Conservation (phyloP, 2,888 invertebrate genomes). For the Neocrepidodera transversa region DNA sequence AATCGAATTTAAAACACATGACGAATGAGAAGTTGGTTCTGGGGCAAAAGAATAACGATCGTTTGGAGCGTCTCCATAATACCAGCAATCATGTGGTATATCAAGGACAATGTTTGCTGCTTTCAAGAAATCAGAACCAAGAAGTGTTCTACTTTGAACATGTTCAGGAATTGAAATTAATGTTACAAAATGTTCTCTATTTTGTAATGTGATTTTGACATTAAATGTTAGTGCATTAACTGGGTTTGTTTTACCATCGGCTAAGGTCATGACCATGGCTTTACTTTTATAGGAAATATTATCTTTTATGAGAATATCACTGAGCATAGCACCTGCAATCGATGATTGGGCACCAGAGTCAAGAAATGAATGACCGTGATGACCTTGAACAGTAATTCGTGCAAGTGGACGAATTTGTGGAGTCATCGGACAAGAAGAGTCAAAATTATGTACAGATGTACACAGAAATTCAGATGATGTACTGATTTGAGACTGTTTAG, state of each 20-base stretch:
- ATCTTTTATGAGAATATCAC: too few relatives aligned
- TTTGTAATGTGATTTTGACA: background rate
- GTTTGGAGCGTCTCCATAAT: constrained; percentile 3
- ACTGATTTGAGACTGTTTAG: background rate
- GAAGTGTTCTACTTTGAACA: constrained; percentile 9
- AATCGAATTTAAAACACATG: background rate
- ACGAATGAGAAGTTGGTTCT: background rate
- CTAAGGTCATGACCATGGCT: constrained; percentile 7
- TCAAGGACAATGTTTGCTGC: constrained; percentile 12
- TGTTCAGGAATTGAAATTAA: background rate
- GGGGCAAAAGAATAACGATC: background rate
- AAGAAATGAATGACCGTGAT: background rate
- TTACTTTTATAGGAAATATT: background rate
- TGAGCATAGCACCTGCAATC: constrained; percentile 2
- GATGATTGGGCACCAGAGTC: constrained; percentile 8
- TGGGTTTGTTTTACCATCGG: constrained; percentile 4
- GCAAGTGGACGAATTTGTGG: background rate
- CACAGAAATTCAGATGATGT: constrained; percentile 1
- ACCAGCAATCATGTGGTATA: constrained; percentile 9
- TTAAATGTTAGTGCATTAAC: background rate
- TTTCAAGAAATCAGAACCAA: constrained; percentile 11
- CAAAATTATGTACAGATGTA: background rate
- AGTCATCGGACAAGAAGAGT: background rate
- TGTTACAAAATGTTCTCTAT: background rate
- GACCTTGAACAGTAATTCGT: background rate